Percentiles rank a stretch among this genome's conserved stretches.
phyloP scores from a whole-genome alignment of 2,888 invertebrate genomes.

The Neocrepidodera transversa region DNA sequence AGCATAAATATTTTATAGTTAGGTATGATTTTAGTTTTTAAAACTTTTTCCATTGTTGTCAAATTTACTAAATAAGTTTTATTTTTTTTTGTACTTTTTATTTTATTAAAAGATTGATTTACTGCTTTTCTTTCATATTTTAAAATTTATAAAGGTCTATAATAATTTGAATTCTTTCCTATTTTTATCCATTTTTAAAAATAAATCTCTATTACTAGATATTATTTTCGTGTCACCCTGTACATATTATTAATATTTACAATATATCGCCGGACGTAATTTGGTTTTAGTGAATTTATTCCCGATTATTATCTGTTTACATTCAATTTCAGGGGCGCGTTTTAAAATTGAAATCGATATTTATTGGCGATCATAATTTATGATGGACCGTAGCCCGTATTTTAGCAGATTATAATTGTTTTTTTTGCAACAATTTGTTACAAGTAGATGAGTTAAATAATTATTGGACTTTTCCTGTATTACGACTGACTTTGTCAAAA shows the following conservation, averaged over 20 bases:
- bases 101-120: no score
- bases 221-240: not conserved
- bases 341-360: slow-evolving; percentile 37
- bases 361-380: slow-evolving; percentile 23
- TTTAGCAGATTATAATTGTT: slow-evolving; percentile 8
- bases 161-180: no score
- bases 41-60: no score
- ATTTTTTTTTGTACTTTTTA: no score
- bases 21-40: not conserved
- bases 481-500: no score
- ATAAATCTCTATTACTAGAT: not conserved
- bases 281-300: slow-evolving; percentile 34
- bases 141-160: no score
- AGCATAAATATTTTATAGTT: not conserved
- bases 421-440: not conserved
- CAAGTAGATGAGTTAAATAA: not conserved
- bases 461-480: no score
- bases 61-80: not conserved
- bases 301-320: slow-evolving; percentile 37
- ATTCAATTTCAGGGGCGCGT: slow-evolving; percentile 35
- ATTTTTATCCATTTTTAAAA: no score
- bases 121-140: no score
- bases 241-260: slow-evolving; percentile 26
- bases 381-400: slow-evolving; percentile 22
- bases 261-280: slow-evolving; percentile 28